phyloP scores from a whole-genome alignment of 2,797 vertebrate species.

The Lagocephalus sceleratus region DNA sequence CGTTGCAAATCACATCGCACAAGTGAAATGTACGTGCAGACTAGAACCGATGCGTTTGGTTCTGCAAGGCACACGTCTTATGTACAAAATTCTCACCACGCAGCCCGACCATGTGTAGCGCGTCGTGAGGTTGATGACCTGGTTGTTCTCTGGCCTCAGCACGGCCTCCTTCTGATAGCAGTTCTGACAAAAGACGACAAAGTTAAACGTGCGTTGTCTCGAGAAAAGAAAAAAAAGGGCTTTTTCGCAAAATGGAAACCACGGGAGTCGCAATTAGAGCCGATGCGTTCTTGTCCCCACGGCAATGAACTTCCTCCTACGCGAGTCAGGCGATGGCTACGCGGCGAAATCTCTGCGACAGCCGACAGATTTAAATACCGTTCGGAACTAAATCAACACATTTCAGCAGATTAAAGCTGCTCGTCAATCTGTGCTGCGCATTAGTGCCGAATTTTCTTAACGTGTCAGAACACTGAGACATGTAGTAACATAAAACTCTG shows the following conservation, averaged over 20 bases:
- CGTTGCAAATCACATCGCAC: background rate
- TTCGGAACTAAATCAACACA: too few relatives aligned
- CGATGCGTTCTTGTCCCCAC: constrained; percentile 17
- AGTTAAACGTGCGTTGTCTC: background rate
- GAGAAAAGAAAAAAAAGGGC: background rate
- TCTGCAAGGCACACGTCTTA: background rate
- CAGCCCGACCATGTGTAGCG: constrained; percentile 93
- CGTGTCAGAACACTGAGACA: too few relatives aligned
- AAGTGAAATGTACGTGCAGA: constrained; percentile 10
- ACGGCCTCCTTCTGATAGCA: constrained; percentile 91
- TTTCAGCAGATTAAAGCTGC: too few relatives aligned
- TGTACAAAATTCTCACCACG: constrained; percentile 73
- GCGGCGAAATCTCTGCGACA: constrained; percentile 10
- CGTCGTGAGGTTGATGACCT: constrained; percentile 94
- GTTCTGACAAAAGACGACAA: constrained; percentile 68
- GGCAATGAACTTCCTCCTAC: constrained; percentile 22
- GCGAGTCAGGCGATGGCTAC: background rate
- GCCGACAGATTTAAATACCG: constrained; percentile 12
- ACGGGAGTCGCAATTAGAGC: constrained; percentile 28
- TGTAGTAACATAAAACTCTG: too few relatives aligned
- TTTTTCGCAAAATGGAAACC: constrained; percentile 11
- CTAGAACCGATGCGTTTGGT: background rate
- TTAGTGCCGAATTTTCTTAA: too few relatives aligned
- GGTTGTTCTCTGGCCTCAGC: constrained; percentile 90
- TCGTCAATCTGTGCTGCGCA: too few relatives aligned